These are phyloP conservation scores for Suncus etruscus DNA, from an alignment of 2,113 vertebrate genomes.

Conservation along the genomic window DNA sequence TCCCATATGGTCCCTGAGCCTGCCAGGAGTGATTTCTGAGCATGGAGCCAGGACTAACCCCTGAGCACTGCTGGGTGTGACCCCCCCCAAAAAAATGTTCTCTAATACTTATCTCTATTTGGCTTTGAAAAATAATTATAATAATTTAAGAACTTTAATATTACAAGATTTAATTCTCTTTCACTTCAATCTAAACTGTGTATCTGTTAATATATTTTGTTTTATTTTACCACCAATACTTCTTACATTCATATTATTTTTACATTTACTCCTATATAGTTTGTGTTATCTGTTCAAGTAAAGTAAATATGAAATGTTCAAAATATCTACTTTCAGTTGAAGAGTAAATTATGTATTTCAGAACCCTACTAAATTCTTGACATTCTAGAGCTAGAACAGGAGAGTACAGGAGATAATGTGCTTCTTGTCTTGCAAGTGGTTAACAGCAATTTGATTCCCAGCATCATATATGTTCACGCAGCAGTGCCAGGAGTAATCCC, in stretches of 20 bases:
- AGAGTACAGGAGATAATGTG: neutral
- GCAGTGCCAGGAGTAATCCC: no score
- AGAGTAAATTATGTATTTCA: conserved; percentile 17
- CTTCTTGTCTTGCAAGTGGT: no score
- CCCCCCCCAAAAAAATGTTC: neutral
- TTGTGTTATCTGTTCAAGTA: neutral
- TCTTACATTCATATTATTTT: neutral
- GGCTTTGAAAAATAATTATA: neutral
- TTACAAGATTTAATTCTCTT: neutral
- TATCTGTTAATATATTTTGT: neutral
- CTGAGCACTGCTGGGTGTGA: no score
- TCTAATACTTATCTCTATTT: neutral
- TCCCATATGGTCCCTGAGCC: no score
- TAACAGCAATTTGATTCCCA: no score
- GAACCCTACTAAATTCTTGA: neutral
- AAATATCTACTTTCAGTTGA: neutral
- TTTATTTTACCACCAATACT: conserved; percentile 12
- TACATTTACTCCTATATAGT: conserved; percentile 1
- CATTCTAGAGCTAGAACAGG: neutral
- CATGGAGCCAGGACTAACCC: no score
- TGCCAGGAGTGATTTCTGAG: no score
- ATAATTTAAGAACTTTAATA: conserved; percentile 11
- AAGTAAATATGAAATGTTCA: neutral
- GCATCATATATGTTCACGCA: no score
- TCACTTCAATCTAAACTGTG: neutral